Percentiles rank a stretch among this genome's conserved stretches.
Evolutionary conservation across 2,888 invertebrate genomes (phyloP).

Genomic region (Eucera pruinosa): DNA sequence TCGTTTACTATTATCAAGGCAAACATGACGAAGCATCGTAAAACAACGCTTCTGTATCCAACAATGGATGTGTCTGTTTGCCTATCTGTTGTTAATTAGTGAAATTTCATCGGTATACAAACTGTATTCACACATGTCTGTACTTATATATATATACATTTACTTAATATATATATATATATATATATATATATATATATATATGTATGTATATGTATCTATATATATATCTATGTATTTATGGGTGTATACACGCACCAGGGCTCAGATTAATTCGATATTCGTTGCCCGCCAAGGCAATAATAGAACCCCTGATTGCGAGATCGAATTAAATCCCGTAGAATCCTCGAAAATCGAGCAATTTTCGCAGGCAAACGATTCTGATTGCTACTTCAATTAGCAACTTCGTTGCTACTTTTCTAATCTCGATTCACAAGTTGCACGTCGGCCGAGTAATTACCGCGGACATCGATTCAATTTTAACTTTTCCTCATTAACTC

Average conservation of each 20-base stretch:
- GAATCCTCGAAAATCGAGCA: slow-evolving; percentile 1
- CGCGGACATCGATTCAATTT: background rate
- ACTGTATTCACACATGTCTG: background rate
- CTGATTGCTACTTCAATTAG: slow-evolving; percentile 15
- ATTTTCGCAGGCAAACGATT: background rate
- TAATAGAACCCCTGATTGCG: slow-evolving; percentile 60
- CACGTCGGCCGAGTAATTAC: background rate
- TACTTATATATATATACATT: background rate
- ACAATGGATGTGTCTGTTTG: slow-evolving; percentile 4
- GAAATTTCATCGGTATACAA: slow-evolving; percentile 30
- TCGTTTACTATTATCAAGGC: background rate
- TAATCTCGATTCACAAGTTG: slow-evolving; percentile 13
- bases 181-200: too few relatives aligned
- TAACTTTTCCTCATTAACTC: background rate
- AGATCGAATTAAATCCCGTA: slow-evolving; percentile 58
- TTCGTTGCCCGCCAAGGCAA: slow-evolving; percentile 24
- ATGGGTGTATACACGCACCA: background rate
- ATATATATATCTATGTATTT: too few relatives aligned
- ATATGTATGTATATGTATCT: background rate
- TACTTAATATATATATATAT: background rate
- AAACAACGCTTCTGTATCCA: slow-evolving; percentile 8
- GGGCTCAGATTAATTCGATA: slow-evolving; percentile 39
- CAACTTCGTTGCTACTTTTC: background rate
- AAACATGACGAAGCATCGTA: background rate
- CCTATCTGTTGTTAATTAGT: slow-evolving; percentile 39